These are phyloP conservation scores for Sciaenops ocellatus DNA, from an alignment of 2,797 vertebrate species.

Conservation along the genomic window DNA sequence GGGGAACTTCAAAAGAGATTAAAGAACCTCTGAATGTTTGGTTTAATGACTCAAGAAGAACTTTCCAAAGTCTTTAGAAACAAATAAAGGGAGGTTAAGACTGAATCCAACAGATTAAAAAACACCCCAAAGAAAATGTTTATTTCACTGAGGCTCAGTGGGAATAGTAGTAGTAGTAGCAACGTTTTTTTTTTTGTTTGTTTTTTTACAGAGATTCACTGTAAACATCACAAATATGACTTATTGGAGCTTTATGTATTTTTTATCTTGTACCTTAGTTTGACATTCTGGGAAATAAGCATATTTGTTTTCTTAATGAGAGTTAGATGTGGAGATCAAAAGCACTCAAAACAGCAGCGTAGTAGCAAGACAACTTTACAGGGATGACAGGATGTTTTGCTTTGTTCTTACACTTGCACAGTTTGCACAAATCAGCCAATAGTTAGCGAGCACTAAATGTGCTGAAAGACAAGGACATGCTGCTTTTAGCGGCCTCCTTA, in stretches of 20 bases:
- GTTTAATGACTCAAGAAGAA: conserved; percentile 56
- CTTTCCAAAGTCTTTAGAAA: conserved; percentile 55
- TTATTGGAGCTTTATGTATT: neutral
- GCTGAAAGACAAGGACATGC: neutral
- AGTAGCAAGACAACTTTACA: neutral
- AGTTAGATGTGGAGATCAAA: neutral
- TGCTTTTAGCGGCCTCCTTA: neutral
- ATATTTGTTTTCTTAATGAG: neutral
- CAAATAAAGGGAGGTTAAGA: conserved; percentile 47
- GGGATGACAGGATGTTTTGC: no score
- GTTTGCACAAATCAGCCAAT: no score
- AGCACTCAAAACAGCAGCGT: neutral
- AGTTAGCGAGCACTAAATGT: neutral
- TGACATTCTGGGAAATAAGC: neutral
- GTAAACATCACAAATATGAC: conserved; percentile 3
- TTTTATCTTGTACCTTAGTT: conserved; percentile 3
- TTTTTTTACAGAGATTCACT: conserved; percentile 21
- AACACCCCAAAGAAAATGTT: conserved; percentile 38
- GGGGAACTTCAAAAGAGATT: conserved; percentile 66
- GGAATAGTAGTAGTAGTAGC: conserved; percentile 4
- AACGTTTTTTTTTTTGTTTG: no score
- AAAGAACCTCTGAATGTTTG: conserved; percentile 55
- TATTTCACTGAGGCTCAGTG: neutral
- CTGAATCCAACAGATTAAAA: conserved; percentile 44
- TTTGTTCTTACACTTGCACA: neutral